These are phyloP conservation scores for Nipponacmea schrenckii DNA, from an alignment of 2,888 invertebrate genomes.

Conservation along the genomic window DNA sequence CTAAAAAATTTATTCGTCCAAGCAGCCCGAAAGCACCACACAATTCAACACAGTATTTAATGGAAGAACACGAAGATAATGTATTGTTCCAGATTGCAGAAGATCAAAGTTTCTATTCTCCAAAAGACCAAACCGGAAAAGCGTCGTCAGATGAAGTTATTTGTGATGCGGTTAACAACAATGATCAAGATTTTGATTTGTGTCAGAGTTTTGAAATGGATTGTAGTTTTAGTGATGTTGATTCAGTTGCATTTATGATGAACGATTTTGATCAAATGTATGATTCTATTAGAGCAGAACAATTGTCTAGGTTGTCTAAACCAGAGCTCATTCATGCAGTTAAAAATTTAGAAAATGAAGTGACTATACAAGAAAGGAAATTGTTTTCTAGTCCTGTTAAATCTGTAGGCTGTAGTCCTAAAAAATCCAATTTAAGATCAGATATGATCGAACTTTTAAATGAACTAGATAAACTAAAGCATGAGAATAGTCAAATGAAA, in stretches of 20 bases:
- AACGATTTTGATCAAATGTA: constrained; percentile 34
- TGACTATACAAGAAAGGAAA: constrained; percentile 13
- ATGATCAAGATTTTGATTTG: constrained; percentile 6
- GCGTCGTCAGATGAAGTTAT: neutral
- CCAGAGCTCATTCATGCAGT: constrained; percentile 27
- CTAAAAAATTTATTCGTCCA: constrained; percentile 24
- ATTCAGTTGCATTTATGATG: constrained; percentile 29
- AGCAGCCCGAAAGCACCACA: constrained; percentile 49
- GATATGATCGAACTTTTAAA: neutral
- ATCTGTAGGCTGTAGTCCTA: neutral
- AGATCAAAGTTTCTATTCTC: constrained; percentile 24
- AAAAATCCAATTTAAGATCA: neutral
- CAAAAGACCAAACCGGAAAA: constrained; percentile 15
- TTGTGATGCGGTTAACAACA: neutral
- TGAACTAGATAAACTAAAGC: constrained; percentile 22
- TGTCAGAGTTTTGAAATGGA: constrained; percentile 1
- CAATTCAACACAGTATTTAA: constrained; percentile 50
- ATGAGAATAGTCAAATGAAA: constrained; percentile 33
- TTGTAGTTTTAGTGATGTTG: constrained; percentile 3
- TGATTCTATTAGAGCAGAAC: constrained; percentile 24
- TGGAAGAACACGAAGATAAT: constrained; percentile 38
- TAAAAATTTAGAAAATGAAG: constrained; percentile 26
- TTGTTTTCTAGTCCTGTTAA: neutral
- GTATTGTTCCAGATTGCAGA: constrained; percentile 22
- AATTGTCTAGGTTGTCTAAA: constrained; percentile 29